Conservation (phyloP, 2,797 vertebrate species). For the Oryzias sinensis region DNA sequence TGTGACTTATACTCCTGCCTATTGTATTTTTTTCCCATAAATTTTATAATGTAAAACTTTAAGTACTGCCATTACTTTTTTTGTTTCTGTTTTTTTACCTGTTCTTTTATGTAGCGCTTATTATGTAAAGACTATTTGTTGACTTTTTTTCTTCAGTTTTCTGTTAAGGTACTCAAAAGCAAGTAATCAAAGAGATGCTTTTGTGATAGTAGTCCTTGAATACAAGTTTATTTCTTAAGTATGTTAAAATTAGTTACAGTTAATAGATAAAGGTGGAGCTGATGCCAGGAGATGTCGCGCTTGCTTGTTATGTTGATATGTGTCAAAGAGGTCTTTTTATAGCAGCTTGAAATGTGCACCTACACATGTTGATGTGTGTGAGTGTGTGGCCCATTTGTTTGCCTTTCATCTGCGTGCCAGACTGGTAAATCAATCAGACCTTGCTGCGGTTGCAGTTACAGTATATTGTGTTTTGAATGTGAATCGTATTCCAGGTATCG, state of each 20-base stretch:
- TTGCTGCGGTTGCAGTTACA: slow-evolving; percentile 28
- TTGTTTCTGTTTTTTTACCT: not conserved
- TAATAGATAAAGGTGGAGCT: slow-evolving; percentile 26
- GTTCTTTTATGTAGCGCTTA: not conserved
- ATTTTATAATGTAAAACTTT: too few species aligned
- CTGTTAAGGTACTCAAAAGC: slow-evolving; percentile 9
- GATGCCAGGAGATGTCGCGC: slow-evolving; percentile 13
- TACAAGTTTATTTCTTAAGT: slow-evolving; percentile 23
- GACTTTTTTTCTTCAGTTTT: not conserved
- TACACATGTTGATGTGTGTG: slow-evolving; percentile 8
- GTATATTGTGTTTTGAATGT: slow-evolving; percentile 45
- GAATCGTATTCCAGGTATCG: slow-evolving; percentile 46
- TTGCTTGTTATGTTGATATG: slow-evolving; percentile 30
- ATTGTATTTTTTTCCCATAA: too few species aligned
- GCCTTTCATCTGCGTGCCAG: slow-evolving; percentile 27
- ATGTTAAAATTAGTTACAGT: slow-evolving; percentile 1
- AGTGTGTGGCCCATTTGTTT: slow-evolving; percentile 23
- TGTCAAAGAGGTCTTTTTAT: slow-evolving; percentile 44
- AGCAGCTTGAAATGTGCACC: slow-evolving; percentile 28
- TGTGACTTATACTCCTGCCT: too few species aligned
- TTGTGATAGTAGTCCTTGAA: slow-evolving; percentile 1
- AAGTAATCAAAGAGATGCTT: slow-evolving; percentile 9
- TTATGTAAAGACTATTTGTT: not conserved
- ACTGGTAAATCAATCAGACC: slow-evolving; percentile 45
- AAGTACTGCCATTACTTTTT: too few species aligned